Percentiles rank a stretch among this genome's conserved stretches.
Evolutionary conservation across 2,113 vertebrate genomes (phyloP).

Genomic region (Caloenas nicobarica): DNA sequence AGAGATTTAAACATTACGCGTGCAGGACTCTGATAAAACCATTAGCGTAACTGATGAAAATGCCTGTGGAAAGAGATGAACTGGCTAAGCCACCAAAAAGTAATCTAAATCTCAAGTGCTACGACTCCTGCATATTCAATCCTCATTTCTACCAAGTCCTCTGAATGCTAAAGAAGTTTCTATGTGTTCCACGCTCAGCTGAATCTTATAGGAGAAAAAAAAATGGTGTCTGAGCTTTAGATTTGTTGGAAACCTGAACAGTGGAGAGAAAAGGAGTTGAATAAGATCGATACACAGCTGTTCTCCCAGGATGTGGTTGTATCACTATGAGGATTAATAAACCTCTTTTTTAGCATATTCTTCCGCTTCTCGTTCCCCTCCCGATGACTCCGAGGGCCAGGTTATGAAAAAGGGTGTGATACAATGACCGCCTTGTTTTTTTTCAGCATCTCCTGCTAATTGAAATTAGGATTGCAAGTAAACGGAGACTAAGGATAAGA

Average conservation of each 20-base stretch:
- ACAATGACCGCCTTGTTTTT: not conserved
- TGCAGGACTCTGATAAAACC: not conserved
- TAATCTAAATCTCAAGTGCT: not conserved
- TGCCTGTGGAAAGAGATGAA: not conserved
- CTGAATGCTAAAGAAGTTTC: not conserved
- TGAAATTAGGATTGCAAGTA: not conserved
- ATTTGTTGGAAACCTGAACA: not conserved
- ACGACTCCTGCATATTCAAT: not conserved
- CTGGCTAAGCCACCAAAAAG: not conserved
- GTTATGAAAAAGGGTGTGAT: not conserved
- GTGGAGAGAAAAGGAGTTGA: not conserved
- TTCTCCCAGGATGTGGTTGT: not conserved
- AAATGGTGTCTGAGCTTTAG: not conserved
- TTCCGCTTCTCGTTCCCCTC: not conserved
- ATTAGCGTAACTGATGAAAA: not conserved
- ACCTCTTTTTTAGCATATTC: not conserved
- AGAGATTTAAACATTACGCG: not conserved
- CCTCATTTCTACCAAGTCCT: not conserved
- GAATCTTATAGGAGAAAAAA: not conserved
- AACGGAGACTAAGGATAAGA: not conserved
- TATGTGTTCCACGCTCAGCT: fast-evolving
- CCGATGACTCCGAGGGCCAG: not conserved
- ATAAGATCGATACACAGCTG: not conserved
- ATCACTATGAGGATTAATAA: not conserved
- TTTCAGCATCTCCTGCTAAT: not conserved